Percentiles rank a stretch among this genome's conserved stretches.
Evolutionary conservation across 2,113 vertebrate genomes (phyloP).

Genomic region (Phyllopteryx taeniolatus): DNA sequence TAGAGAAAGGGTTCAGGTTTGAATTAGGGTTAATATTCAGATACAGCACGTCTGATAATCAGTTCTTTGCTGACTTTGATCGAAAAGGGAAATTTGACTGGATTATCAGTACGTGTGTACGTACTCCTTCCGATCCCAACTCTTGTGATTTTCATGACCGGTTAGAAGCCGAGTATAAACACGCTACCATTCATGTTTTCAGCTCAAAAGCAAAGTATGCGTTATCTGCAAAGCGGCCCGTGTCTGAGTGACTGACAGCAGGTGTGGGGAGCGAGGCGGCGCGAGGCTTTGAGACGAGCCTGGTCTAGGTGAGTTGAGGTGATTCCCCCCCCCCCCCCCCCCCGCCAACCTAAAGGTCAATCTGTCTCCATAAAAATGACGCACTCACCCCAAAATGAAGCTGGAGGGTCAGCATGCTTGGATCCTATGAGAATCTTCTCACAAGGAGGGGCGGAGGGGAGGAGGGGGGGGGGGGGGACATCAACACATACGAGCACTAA

Average conservation of each 20-base stretch:
- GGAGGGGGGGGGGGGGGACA: too few species aligned
- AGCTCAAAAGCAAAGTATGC: slow-evolving; percentile 56
- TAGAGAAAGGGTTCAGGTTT: neutral
- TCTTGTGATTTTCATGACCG: slow-evolving; percentile 41
- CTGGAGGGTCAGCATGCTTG: slow-evolving; percentile 30
- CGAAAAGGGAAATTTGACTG: neutral
- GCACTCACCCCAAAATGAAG: slow-evolving; percentile 23
- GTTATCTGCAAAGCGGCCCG: slow-evolving; percentile 62
- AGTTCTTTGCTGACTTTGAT: neutral
- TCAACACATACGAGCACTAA: slow-evolving; percentile 32
- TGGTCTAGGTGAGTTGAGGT: slow-evolving; percentile 37
- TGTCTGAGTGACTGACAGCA: slow-evolving; percentile 53
- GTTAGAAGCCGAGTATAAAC: slow-evolving; percentile 72
- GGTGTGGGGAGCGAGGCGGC: slow-evolving; percentile 20
- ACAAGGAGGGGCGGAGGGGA: neutral
- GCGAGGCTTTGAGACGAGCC: slow-evolving; percentile 57
- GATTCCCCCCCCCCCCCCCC: neutral
- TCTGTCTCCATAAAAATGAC: slow-evolving; percentile 63
- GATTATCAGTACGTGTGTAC: neutral
- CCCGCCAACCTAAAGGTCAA: slow-evolving; percentile 36
- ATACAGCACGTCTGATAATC: neutral
- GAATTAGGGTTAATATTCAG: neutral
- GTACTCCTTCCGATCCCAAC: neutral
- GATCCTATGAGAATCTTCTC: slow-evolving; percentile 27
- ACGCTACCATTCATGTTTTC: slow-evolving; percentile 65